These are phyloP conservation scores for Xylocopa sonorina DNA, from an alignment of 1,140 invertebrate species.

Conservation along the genomic window DNA sequence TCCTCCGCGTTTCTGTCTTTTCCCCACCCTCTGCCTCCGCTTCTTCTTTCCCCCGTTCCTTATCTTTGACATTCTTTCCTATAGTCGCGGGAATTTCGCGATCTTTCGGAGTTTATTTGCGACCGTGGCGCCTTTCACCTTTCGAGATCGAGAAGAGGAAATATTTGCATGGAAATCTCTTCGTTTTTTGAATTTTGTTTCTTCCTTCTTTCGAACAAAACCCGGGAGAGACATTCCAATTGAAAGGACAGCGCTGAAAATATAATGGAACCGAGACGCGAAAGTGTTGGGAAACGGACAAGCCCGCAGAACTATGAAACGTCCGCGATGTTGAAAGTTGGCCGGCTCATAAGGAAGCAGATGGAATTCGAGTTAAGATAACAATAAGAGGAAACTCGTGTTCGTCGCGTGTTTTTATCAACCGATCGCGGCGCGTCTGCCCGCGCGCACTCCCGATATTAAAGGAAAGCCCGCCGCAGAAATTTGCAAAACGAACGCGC, in stretches of 20 bases:
- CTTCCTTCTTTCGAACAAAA: too few relatives aligned
- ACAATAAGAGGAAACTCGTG: constrained; percentile 3
- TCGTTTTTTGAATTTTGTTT: neutral
- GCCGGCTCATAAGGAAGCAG: neutral
- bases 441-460: neutral
- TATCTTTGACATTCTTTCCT: neutral
- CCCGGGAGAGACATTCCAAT: too few relatives aligned
- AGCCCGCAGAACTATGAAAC: neutral
- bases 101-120: neutral
- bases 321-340: neutral
- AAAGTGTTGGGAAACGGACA: neutral
- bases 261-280: too few relatives aligned
- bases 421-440: neutral
- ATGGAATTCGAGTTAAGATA: neutral
- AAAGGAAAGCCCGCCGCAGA: constrained; percentile 35
- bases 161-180: neutral
- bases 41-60: neutral
- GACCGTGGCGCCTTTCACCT: neutral
- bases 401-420: constrained; percentile 6
- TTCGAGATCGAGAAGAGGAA: neutral
- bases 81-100: neutral
- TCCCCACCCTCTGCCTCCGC: too few relatives aligned
- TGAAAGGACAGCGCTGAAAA: too few relatives aligned
- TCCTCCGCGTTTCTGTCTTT: neutral
- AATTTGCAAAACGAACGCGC: constrained; percentile 31